Conservation (phyloP, 53 echinoderm and acorn worm genomes). For the Antedon mediterranea region DNA sequence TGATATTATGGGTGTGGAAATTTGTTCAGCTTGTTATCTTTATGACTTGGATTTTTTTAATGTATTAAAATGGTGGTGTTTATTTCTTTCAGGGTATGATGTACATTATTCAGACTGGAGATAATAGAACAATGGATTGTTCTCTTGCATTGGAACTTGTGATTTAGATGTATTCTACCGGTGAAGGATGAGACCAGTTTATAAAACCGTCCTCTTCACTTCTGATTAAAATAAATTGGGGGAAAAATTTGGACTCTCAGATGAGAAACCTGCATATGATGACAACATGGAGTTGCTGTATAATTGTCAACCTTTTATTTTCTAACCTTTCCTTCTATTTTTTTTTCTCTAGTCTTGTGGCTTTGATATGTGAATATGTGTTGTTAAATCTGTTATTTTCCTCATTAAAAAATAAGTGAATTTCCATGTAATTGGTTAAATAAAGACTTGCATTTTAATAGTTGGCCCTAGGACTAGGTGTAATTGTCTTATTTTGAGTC, state of each 20-base stretch:
- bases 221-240: not conserved
- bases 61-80: no score
- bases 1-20: no score
- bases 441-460: not conserved
- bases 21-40: no score
- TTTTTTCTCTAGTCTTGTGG: not conserved
- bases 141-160: no score
- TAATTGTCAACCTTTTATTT: not conserved
- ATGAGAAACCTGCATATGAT: no score
- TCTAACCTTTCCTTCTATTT: not conserved
- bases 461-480: not conserved
- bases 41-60: no score
- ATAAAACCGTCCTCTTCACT: not conserved
- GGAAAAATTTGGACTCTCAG: no score
- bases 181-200: not conserved
- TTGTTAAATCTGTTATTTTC: not conserved
- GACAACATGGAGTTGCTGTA: not conserved
- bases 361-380: conserved; percentile 1
- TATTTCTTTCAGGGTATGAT: no score
- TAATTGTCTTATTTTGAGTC: not conserved
- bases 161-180: no score
- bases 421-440: not conserved
- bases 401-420: not conserved
- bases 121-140: no score
- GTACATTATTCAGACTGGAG: no score